Evolutionary conservation across 2,113 vertebrate genomes (phyloP), one percentile per base, ranked within the genome.

Genomic region (Campylorhamphus procurvoides): DNA sequence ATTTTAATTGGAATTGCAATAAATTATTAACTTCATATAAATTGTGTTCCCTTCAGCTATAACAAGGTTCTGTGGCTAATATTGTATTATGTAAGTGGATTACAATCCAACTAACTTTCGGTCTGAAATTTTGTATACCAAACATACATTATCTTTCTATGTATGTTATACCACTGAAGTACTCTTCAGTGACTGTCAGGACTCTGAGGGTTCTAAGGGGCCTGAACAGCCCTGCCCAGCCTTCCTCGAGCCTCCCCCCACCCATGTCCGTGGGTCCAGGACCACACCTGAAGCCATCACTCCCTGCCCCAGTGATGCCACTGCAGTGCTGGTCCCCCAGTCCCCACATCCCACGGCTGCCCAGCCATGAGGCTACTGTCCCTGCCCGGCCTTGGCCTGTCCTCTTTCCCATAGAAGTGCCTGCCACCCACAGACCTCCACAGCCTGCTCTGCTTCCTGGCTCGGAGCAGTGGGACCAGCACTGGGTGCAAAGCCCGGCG

Each of bases 391-490:
- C 29, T 47, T 46, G 25, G 7, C 13, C 31, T 62, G 27, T 71
- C 20, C 27, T 35, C 6, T 3, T 37, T 68, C 17, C 28, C 19
- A 39, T 4, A 42, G 50, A 25, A 23, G 8, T 39, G 9, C 7
- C 22, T 2, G 12, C 15, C 31, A 18, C 20, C 16, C 28, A 5
- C 15, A 53, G n/a, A 4, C 1, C 0, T 20, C 22, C 3, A 56
- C 33, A 3, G 7, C 20, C 53, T 49, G 28, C 35, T 23, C 35
- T 60, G 7, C 8, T 55, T 19, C 8, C 17, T 22, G 17, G 15
- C 6, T 55, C 44, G 2, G 3, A 37, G 15, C 8, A 33, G 18
- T 7, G 13, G 37, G 19, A n/a, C 29, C 28, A 75, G 47, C 47
- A 8, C 14, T 14, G 35, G 22, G 15, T 80, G 47, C 2, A 1